phyloP scores from a whole-genome alignment of 2,888 invertebrate genomes.

The Pharmacophagus antenor region DNA sequence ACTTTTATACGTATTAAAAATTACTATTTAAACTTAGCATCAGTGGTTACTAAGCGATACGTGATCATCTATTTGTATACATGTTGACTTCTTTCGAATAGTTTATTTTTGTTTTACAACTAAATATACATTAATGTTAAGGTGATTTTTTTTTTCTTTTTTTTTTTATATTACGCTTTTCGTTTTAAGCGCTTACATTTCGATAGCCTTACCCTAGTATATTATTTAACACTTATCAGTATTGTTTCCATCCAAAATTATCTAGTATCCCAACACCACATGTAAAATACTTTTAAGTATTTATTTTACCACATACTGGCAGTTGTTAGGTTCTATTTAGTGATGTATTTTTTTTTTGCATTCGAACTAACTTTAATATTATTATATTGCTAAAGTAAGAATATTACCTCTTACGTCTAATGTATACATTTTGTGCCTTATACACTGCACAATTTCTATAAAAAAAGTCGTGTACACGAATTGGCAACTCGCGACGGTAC shows the following conservation, averaged over 20 bases:
- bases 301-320: conserved; percentile 22
- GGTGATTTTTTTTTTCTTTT: conserved; percentile 54
- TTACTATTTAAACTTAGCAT: conserved; percentile 50
- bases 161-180: conserved; percentile 29
- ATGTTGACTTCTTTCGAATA: conserved; percentile 75
- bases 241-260: conserved; percentile 46
- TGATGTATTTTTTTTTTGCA: background rate
- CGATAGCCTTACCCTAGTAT: conserved; percentile 36
- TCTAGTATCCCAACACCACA: conserved; percentile 18
- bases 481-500: conserved; percentile 41
- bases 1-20: conserved; percentile 67
- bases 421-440: conserved; percentile 55
- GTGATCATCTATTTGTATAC: conserved; percentile 54
- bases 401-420: conserved; percentile 15
- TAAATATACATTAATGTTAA: conserved; percentile 52
- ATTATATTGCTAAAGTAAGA: conserved; percentile 23
- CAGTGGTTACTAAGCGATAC: conserved; percentile 43
- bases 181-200: conserved; percentile 43
- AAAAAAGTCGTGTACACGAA: conserved; percentile 44
- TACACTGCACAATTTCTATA: conserved; percentile 56
- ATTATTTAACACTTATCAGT: conserved; percentile 49
- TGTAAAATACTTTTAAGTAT: conserved; percentile 21
- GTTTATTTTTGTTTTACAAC: conserved; percentile 73
- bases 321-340: conserved; percentile 1
- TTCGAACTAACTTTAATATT: conserved; percentile 23